Conservation (phyloP, 2,797 vertebrate genomes). For the Enteromius afrohamiltoni region DNA sequence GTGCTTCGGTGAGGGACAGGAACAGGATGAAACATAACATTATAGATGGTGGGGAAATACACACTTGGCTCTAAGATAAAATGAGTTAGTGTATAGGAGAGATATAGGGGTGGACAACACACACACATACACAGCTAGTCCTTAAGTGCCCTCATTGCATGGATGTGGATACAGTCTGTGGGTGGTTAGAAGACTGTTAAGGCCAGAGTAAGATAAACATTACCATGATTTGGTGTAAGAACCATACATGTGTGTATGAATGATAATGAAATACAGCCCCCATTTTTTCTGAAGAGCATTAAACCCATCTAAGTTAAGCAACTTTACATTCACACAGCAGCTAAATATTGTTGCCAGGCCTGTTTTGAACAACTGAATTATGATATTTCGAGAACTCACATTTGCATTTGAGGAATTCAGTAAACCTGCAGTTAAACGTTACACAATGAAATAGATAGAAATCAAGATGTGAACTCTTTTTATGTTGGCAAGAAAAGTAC, state of each 20-base stretch:
- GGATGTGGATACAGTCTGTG: conserved; percentile 37
- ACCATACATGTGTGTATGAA: neutral
- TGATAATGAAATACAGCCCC: conserved; percentile 44
- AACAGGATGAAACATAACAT: conserved; percentile 45
- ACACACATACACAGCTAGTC: conserved; percentile 10
- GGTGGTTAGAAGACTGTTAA: conserved; percentile 46
- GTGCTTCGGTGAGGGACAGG: conserved; percentile 44
- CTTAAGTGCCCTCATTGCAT: conserved; percentile 48
- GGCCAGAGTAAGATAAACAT: conserved; percentile 36
- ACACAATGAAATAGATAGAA: neutral
- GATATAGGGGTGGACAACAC: conserved; percentile 31
- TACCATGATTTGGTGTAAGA: conserved; percentile 30
- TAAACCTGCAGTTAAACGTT: neutral
- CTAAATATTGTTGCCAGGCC: neutral
- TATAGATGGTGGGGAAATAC: conserved; percentile 30
- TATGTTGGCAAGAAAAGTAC: neutral
- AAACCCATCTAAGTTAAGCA: conserved; percentile 38
- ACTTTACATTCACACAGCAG: neutral
- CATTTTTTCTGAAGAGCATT: conserved; percentile 30
- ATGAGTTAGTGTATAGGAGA: conserved; percentile 25
- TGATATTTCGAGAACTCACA: neutral
- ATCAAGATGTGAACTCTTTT: neutral
- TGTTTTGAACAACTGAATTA: neutral
- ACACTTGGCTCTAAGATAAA: conserved; percentile 19
- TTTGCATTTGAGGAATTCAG: neutral